Evolutionary conservation across 1,140 invertebrate species (phyloP).

Genomic region (Neodiprion pinetum): DNA sequence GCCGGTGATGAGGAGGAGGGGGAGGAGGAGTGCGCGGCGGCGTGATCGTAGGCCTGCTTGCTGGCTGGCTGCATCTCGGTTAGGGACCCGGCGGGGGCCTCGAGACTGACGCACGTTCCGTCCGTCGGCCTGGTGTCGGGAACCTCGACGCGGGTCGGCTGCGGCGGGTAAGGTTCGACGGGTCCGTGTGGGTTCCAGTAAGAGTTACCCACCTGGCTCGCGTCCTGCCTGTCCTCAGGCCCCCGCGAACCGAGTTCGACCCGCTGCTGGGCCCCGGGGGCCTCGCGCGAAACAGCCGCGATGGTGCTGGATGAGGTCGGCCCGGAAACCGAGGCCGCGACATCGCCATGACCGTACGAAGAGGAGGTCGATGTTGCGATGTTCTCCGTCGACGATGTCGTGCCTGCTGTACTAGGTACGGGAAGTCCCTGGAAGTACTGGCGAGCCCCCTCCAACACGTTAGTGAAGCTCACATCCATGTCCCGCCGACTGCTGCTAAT

Average conservation of each 20-base stretch:
- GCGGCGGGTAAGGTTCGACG: conserved; percentile 52
- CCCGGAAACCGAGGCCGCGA: conserved; percentile 28
- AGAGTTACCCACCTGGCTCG: conserved; percentile 31
- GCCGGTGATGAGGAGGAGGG: conserved; percentile 61
- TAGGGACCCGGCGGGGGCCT: conserved; percentile 42
- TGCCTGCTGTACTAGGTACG: conserved; percentile 62
- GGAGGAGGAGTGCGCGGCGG: conserved; percentile 50
- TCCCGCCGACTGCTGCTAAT: conserved; percentile 60
- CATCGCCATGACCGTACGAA: conserved; percentile 43
- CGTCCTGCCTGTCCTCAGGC: conserved; percentile 33
- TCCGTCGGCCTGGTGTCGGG: conserved; percentile 55
- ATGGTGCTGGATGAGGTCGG: conserved; percentile 27
- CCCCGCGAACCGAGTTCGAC: conserved; percentile 33
- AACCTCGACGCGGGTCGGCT: conserved; percentile 53
- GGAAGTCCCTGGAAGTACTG: conserved; percentile 81
- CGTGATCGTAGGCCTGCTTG: conserved; percentile 22
- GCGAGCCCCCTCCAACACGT: conserved; percentile 80
- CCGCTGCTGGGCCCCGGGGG: conserved; percentile 48
- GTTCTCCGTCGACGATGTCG: conserved; percentile 52
- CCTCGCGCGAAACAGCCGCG: conserved; percentile 47
- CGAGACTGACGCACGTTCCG: conserved; percentile 41
- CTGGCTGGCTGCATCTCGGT: conserved; percentile 56
- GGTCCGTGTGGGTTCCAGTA: conserved; percentile 47
- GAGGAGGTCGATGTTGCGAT: conserved; percentile 55
- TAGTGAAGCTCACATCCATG: conserved; percentile 79